Percentiles rank a stretch among this genome's conserved stretches.
Evolutionary conservation across 2,888 invertebrate species (phyloP).

Genomic region (Platypus cylindrus): DNA sequence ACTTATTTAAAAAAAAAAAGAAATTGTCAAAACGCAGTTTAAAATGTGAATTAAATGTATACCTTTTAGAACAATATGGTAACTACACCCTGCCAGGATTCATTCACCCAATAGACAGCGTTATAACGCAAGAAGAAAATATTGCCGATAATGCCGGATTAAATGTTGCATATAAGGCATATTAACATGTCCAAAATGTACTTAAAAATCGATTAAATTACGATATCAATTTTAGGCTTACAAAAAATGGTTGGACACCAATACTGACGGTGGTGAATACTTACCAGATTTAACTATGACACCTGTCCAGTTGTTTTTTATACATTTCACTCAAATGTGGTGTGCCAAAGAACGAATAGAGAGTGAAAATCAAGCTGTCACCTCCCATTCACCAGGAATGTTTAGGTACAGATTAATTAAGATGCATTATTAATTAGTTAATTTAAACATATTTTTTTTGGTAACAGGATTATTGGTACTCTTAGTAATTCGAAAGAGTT

Average conservation of each 20-base stretch:
- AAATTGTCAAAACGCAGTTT: no score
- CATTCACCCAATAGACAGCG: constrained; percentile 58
- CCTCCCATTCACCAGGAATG: constrained; percentile 69
- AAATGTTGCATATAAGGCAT: constrained; percentile 53
- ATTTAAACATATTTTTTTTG: constrained; percentile 14
- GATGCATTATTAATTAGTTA: no score
- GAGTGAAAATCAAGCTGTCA: no score
- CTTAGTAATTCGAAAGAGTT: constrained; percentile 68
- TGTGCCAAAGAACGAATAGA: not conserved
- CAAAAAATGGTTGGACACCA: constrained; percentile 54
- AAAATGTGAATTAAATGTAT: not conserved
- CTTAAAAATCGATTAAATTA: not conserved
- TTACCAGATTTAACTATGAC: constrained; percentile 62
- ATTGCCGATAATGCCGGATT: constrained; percentile 94
- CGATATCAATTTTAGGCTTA: constrained; percentile 74
- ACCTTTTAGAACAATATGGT: constrained; percentile 28
- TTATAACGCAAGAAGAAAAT: constrained; percentile 78
- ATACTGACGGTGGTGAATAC: constrained; percentile 48
- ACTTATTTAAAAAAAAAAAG: constrained; percentile 8
- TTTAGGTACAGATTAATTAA: constrained; percentile 10
- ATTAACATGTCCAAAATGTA: not conserved
- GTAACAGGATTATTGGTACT: constrained; percentile 60
- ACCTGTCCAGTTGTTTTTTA: constrained; percentile 72
- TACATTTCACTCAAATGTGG: constrained; percentile 80
- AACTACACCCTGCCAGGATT: constrained; percentile 70